Evolutionary conservation across 1,140 invertebrate species (phyloP), one percentile per base, ranked within the genome.

Genomic region (Trinorchestia longiramus): DNA sequence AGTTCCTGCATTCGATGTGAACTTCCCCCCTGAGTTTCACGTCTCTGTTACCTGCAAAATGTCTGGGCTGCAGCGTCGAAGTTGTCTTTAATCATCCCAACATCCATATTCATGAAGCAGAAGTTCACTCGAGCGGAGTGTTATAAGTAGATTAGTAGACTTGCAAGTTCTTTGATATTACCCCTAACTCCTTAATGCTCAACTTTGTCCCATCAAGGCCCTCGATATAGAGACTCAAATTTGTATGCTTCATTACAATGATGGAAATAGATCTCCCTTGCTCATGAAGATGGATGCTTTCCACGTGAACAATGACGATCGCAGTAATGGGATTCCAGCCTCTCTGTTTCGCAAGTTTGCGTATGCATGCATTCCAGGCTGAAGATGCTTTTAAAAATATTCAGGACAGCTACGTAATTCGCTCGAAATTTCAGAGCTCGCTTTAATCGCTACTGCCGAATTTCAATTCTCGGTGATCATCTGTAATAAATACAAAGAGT

Each of bases 61-160:
- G 88, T 43, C 44, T 43, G 40, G 44, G 44, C 92, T 94, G 92
- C 40, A 44, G 92, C 41, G 92, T 94, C 92, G 92, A 94, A 94
- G 92, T 94, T 94, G 92, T 94, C 92, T 94, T 45, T 94, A 94
- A 94, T 94, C 92, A 94, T 47, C 43, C 44, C 92, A 94, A 15
- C 43, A 77, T 94, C 92, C 92, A 45, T 94, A 94, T 94, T 94
- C 92, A 94, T 94, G 92, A 94, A n/a, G 92, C 43, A 94, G 43
- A 94, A 94, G 43, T 94, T 94, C 92, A 45, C 92, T 47, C 36
- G 92, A 43, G 44, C 92, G 43, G 44, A 94, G 92, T 94, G 92
- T 94, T 94, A 94, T 94, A 94, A 94, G 92, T 94, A 94, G 92
- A 94, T 94, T 94, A 94, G 92, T 47, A 45, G 92, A 43, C 92